Evolutionary conservation across 2,113 vertebrate genomes (phyloP), one percentile per base, ranked within the genome.

Genomic region (Sprattus sprattus): DNA sequence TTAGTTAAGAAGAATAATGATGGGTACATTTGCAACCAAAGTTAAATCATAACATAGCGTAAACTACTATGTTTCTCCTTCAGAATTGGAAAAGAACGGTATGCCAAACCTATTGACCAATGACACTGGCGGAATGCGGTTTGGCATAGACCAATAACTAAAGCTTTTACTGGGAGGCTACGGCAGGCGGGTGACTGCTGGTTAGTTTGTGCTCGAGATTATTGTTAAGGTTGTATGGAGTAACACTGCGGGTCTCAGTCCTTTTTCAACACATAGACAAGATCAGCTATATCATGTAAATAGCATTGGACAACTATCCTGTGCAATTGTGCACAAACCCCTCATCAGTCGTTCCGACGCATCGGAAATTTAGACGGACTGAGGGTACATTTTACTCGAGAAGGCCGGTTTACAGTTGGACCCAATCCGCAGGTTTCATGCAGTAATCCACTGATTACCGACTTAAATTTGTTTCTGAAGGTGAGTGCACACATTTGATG

Each of bases 151-250:
- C 95, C 95, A 95, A 95, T 95, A 91, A 20, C 3, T 3, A 85
- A 60, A 39, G 52, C 45, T 52, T 90, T 95, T 94, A 88, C 94
- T 95, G 83, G 91, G 81, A 93, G 93, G 93, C 92, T 93, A 93
- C 87, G 87, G 94, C 94, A 93, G 92, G 93, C 87, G 93, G 92
- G 92, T 92, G 91, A 93, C 92, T 94, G 92, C 90, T 94, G 86
- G 94, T 95, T 95, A 95, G 95, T 95, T 91, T 95, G 94, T 60
- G 92, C 94, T 92, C 89, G 92, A 88, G 92, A 93, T 94, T 95
- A 94, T 95, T 95, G 95, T 95, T 95, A 96, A 96, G 95, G 95
- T 96, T 96, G 95, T 96, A 91, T 95, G 95, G 94, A 95, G 93
- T 92, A 93, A 91, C 95, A 95, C 94, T 95, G 94, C 92, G 92